Conservation (phyloP, 2,797 vertebrate genomes). For the Rallus crepitans region DNA sequence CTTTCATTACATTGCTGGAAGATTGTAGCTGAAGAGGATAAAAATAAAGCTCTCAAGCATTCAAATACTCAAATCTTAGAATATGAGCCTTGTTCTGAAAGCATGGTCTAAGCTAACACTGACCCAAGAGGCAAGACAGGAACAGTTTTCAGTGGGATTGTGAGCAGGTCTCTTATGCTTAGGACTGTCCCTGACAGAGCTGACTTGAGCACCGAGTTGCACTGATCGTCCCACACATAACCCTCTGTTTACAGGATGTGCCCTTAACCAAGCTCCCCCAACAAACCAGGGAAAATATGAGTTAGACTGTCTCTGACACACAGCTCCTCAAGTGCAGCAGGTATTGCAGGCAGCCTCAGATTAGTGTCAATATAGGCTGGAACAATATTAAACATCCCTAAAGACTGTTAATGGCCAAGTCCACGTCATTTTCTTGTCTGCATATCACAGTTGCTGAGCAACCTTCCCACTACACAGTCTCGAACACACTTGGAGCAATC, state of each 20-base stretch:
- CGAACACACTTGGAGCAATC: background rate
- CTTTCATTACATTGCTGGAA: background rate
- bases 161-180: background rate
- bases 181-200: background rate
- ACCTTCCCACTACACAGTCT: background rate
- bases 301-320: background rate
- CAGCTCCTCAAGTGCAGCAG: background rate
- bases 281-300: background rate
- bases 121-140: background rate
- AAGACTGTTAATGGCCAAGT: background rate
- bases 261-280: background rate
- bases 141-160: background rate
- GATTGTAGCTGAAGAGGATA: background rate
- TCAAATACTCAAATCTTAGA: background rate
- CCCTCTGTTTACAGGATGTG: background rate
- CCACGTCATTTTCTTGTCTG: background rate
- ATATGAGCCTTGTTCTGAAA: background rate
- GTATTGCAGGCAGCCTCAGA: background rate
- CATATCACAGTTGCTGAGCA: background rate
- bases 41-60: background rate
- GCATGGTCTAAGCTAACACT: background rate
- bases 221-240: accelerated
- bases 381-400: background rate
- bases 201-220: background rate
- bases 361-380: background rate